Conservation (phyloP, 1,140 invertebrate genomes). For the Drosophila pseudoobscura region DNA sequence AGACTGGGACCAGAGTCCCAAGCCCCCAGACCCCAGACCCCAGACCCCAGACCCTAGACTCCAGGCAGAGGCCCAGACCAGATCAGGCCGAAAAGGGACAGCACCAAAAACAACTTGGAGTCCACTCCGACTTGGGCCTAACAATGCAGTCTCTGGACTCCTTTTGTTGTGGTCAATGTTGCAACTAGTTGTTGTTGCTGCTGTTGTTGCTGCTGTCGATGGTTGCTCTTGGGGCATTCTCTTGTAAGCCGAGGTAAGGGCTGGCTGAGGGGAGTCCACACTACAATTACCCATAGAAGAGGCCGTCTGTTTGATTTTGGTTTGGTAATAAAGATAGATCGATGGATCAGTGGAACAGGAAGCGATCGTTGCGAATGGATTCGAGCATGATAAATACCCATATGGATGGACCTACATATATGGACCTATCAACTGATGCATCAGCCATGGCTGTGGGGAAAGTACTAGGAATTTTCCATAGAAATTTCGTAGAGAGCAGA, state of each 20-base stretch:
- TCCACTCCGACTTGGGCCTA: constrained; percentile 27
- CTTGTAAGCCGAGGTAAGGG: constrained; percentile 24
- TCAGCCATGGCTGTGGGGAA: background rate
- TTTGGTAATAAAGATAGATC: constrained; percentile 51
- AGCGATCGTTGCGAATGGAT: constrained; percentile 25
- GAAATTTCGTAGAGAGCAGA: too few relatives aligned
- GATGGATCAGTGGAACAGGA: constrained; percentile 38
- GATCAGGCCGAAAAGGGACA: constrained; percentile 5
- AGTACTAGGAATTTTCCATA: background rate
- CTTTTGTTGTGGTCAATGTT: constrained; percentile 55
- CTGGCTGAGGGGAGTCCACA: background rate
- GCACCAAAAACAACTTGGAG: constrained; percentile 11
- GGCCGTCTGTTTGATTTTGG: constrained; percentile 52
- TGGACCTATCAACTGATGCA: too few relatives aligned
- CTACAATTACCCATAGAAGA: constrained; percentile 44
- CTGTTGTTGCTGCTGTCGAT: background rate
- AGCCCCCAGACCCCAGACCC: constrained; percentile 8
- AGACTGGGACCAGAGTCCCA: constrained; percentile 7
- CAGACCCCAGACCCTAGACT: constrained; percentile 6
- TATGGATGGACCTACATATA: background rate
- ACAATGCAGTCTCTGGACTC: constrained; percentile 58
- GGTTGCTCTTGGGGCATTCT: constrained; percentile 53
- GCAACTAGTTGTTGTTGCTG: constrained; percentile 40
- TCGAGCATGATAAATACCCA: constrained; percentile 20
- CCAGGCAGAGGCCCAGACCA: background rate